Percentiles rank a stretch among this genome's conserved stretches.
Evolutionary conservation across 35 echinoderm and acorn worm genomes (phyloP).

Genomic region (Ptychodera flava): DNA sequence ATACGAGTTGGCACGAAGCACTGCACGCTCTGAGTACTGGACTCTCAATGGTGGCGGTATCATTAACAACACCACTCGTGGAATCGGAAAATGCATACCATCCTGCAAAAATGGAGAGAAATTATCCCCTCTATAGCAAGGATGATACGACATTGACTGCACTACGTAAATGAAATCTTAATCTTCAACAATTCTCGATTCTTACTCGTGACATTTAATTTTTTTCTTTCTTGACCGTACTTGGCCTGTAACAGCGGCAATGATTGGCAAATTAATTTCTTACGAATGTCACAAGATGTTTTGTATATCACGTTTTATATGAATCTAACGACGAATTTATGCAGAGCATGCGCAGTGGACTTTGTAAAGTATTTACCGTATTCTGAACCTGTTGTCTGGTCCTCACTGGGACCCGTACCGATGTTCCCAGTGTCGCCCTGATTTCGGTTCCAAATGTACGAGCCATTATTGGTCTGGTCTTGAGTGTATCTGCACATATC

Average conservation of each 20-base stretch:
- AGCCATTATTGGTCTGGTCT: neutral
- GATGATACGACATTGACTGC: no score
- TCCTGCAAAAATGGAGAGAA: constrained; percentile 29
- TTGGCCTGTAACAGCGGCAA: no score
- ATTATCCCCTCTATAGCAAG: no score
- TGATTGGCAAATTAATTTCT: no score
- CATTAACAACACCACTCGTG: constrained; percentile 24
- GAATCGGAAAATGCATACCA: constrained; percentile 60
- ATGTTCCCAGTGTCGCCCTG: constrained; percentile 23
- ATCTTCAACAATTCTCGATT: no score
- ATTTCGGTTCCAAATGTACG: constrained; percentile 41
- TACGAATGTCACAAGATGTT: no score
- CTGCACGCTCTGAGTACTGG: constrained; percentile 47
- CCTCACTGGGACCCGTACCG: constrained; percentile 48
- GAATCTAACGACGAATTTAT: no score
- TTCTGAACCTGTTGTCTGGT: constrained; percentile 46
- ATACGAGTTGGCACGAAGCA: constrained; percentile 65
- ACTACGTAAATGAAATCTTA: no score
- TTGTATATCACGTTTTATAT: no score
- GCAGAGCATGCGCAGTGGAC: no score
- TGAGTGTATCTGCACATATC: constrained; percentile 22
- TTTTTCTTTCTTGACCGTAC: no score
- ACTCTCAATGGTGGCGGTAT: constrained; percentile 41
- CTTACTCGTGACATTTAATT: no score
- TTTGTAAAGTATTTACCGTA: constrained; percentile 46